phyloP scores from a whole-genome alignment of 2,113 vertebrate genomes.

The Zosterops hypoxanthus region DNA sequence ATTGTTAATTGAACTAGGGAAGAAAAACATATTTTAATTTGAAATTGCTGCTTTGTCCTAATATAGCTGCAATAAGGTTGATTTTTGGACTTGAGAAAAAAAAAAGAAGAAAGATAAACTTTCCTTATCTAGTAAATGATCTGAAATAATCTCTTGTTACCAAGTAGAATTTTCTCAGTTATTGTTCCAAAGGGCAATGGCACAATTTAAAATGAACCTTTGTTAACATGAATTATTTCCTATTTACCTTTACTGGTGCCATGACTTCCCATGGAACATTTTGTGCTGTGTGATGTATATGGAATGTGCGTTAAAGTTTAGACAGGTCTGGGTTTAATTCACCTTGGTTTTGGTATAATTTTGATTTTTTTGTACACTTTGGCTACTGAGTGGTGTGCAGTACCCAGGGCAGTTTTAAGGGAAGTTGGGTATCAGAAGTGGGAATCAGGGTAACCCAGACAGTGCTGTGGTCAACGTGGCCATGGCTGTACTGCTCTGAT shows the following conservation, averaged over 20 bases:
- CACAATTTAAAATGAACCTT: not conserved
- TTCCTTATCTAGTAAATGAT: not conserved
- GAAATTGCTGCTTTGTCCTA: not conserved
- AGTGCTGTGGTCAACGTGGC: accelerated
- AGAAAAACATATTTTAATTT: not conserved
- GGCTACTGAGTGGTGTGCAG: not conserved
- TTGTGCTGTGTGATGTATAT: not conserved
- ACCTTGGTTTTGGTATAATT: not conserved
- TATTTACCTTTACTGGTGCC: not conserved
- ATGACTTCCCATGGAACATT: not conserved
- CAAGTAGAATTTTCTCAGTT: not conserved
- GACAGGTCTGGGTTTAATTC: constrained; percentile 31
- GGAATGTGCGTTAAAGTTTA: not conserved
- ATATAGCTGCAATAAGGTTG: not conserved
- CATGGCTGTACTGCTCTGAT: not conserved
- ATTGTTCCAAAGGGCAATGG: not conserved
- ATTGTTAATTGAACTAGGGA: not conserved
- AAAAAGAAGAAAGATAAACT: not conserved
- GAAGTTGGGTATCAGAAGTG: accelerated
- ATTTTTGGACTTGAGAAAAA: not conserved
- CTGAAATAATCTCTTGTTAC: not conserved
- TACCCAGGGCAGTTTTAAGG: not conserved
- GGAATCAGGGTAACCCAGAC: not conserved
- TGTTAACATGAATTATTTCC: not conserved
- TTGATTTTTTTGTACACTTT: not conserved